Evolutionary conservation across 2,113 vertebrate species (phyloP), one percentile per base, ranked within the genome.

Genomic region (Arothron firmamentum): DNA sequence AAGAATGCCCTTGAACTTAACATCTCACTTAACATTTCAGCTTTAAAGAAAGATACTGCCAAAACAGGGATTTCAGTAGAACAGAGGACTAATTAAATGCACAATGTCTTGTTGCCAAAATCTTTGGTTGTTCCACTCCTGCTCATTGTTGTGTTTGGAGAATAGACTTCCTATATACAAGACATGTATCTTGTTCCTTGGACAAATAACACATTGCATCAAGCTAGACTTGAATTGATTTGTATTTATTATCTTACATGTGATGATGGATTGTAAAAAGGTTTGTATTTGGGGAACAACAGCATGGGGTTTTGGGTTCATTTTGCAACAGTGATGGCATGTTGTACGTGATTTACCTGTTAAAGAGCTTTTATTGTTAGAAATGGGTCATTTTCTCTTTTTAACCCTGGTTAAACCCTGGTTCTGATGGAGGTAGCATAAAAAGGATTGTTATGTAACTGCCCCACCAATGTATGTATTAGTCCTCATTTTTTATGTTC

Each of bases 401-500:
- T 34, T 38, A 57, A 50, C 19, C n/a, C 15, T 21, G 31, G 56
- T 69, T 50, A 6, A 31, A 31, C 28, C 28, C n/a, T 60, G 23
- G 3, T 14, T 6, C 65, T 11, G 1, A 5, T 43, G 28, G 45
- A 60, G 38, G 34, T 56, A 19, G 17, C 21, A 55, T 53, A 66
- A 61, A 14, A 20, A 47, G 18, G 17, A 43, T 58, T 11, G 21
- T 70, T 52, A 41, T 42, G 43, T 65, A 60, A 61, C 19, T 31
- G 23, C 43, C 13, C 59, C 11, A 43, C 41, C 21, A 17, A 10
- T 28, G 13, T 58, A 19, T 47, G 52, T 64, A 47, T 48, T 34
- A 59, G 28, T 52, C 20, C 14, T 54, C 46, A 64, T 65, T 59
- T 62, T 59, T 16, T 5, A 25, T 65, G 16, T 70, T 62, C 23